These are phyloP conservation scores for Cabera pusaria DNA, from an alignment of 2,888 invertebrate genomes.

Conservation along the genomic window DNA sequence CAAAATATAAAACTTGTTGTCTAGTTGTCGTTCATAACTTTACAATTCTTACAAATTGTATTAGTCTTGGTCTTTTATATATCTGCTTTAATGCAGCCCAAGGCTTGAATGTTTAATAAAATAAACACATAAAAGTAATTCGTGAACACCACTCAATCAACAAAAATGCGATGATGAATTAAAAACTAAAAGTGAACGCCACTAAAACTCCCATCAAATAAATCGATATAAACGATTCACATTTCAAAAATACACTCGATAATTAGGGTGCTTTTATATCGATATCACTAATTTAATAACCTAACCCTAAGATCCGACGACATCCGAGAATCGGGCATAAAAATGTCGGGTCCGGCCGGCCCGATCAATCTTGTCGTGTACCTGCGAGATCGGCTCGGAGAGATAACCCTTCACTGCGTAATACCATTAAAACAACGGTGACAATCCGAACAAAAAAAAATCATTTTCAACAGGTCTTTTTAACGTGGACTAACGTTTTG, in stretches of 20 bases:
- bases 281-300: conserved; percentile 78
- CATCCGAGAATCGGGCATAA: conserved; percentile 72
- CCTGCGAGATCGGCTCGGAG: conserved; percentile 72
- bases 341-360: conserved; percentile 70
- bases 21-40: too few relatives aligned
- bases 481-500: conserved; percentile 15
- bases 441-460: conserved; percentile 80
- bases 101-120: too few relatives aligned
- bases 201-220: conserved; percentile 35
- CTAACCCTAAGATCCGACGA: conserved; percentile 71
- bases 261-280: conserved; percentile 60
- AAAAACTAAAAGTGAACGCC: conserved; percentile 24
- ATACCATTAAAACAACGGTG: conserved; percentile 84
- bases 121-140: not conserved
- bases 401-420: conserved; percentile 82
- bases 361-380: conserved; percentile 79
- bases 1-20: too few relatives aligned
- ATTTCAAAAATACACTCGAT: conserved; percentile 43
- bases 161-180: conserved; percentile 13
- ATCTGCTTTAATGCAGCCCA: too few relatives aligned
- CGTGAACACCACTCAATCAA: conserved; percentile 1
- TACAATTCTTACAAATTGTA: too few relatives aligned
- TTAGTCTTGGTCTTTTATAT: too few relatives aligned
- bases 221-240: conserved; percentile 46
- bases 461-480: conserved; percentile 77